Evolutionary conservation across 2,113 vertebrate species (phyloP), one percentile per base, ranked within the genome.

Genomic region (Neomonachus schauinslandi): DNA sequence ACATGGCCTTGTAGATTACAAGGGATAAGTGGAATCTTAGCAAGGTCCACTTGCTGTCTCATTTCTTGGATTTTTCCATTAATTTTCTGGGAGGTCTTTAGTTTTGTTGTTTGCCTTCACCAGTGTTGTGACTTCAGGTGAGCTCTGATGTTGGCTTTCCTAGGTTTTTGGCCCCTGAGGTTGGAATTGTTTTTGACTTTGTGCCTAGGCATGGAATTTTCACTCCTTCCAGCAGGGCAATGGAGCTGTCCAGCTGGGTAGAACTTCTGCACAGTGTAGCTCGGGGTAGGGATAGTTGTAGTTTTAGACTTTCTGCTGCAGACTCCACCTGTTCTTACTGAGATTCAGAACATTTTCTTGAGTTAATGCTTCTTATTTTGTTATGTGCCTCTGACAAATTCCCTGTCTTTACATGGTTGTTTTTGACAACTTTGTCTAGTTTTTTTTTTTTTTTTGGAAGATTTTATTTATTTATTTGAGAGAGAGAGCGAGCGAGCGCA

Each of bases 361-460:
- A 82, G 42, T 71, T 53, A 59, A 72, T 92, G 26, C 19, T 87
- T 71, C 21, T 49, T 15, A 81, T 63, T 80, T 92, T 42, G 2
- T 87, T 87, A 26, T 39, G 71, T 87, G 26, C 42, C 42, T 92
- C 31, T 65, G 59, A 36, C 24, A n/a, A 93, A 46, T 76, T 93
- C 80, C 26, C 42, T 63, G 21, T 92, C 82, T 61, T 92, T 71
- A 51, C 69, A 51, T 71, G 31, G 53, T 80, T 81, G n/a, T 55
- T 95, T 89, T 95, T 81, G 26, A 92, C 55, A 95, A 53, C 55
- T 72, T 87, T 74, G 12, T 46, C 65, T 33, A 67, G 31, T 67
- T 67, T 61, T 61, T 61, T 61, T 46, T 46, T 46, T 46, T 46
- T 61, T 61, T 61, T 59, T 24, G 7, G 9, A 10, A 57, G 55